Evolutionary conservation across 2,113 vertebrate species (phyloP), one percentile per base, ranked within the genome.

Genomic region (Catagonus wagneri): DNA sequence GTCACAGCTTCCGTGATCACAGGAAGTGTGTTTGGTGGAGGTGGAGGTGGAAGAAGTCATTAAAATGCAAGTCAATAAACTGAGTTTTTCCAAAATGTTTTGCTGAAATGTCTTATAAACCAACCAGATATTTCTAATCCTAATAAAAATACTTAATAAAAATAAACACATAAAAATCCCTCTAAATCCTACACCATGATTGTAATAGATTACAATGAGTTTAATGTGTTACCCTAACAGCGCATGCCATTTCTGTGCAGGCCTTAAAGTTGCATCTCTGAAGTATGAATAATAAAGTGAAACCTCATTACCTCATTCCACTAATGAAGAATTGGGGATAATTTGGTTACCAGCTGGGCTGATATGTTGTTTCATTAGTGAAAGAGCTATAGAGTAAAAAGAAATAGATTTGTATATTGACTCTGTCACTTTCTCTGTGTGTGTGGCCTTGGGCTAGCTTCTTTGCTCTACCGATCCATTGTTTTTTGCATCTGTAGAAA

Each of bases 251-350:
- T 86, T 93, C 71, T 88, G 2, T 63, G 22, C 3, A 14, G 34
- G 11, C n/a, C 29, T 80, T 75, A 61, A 50, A 83, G n/a, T 56
- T 56, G 19, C 56, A 52, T 85, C 60, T 90, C 50, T 92, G 65
- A 90, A 88, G 90, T 94, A 68, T 84, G 61, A 94, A 68, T 84
- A 56, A 89, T 95, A 25, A 72, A 89, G 20, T 85, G 34, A 91
- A 96, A 68, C 36, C 50, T 96, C 87, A 80, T 90, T 86, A 94
- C 50, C 56, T 74, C 56, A 61, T 95, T 96, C 25, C 17, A 81
- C 76, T 96, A 93, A 96, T 92, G 87, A 95, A 74, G 76, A 93
- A 93, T 89, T 95, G 81, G 60, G 72, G 66, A 78, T 97, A 74
- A 96, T 96, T 88, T 85, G 66, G 6, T 97, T 94, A 83, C 44